Base-by-base conservation (phyloP, 1,140 invertebrate genomes). In the Caerostris extrusa region DNA sequence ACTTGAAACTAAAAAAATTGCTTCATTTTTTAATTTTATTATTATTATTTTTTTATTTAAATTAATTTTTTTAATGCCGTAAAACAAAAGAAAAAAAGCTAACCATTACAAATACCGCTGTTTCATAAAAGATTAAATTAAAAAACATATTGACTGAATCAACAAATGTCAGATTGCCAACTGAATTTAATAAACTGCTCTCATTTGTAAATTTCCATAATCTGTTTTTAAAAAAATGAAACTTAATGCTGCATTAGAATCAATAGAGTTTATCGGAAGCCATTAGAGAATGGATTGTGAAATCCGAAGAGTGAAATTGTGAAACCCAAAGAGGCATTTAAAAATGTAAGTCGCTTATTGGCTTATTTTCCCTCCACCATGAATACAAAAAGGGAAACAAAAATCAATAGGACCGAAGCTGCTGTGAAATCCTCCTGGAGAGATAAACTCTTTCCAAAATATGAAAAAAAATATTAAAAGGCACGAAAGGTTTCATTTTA, bases 401-500 rank as follows among this genome's bases (percentile, higher is more conserved):
- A 50, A 77, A 77, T 77, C 71, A 50, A 77, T 77, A 53, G 8
- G 50, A 50, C 19, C 53, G 19, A 77, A 77, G 19, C 34, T 71
- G n/a, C 50, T 19, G 69, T 50, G 4, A 10, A 50, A 50, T 50
- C 34, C 53, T 7, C 71, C 34, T 34, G 5, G 34, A 53, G 50
- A 50, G 69, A 77, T 50, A 50, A 34, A 0, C 12, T 77, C 12
- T 77, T 12, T 53, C 12, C 50, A 77, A 77, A 71, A 5, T 50
- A 77, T 50, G 71, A 77, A 12, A 34, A 12, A 34, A 53, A 77
- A 77, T 77, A 50, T 77, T 77, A 50, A 77, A 77, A 53, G 10
- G 50, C 71, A 50, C 53, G 71, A 77, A 77, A 77, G 71, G 8
- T 77, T 77, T 50, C 34, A 19, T 71, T 71, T 77, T 77, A 50